Evolutionary conservation across 2,797 vertebrate genomes (phyloP).

Genomic region (Australoheros facetus): DNA sequence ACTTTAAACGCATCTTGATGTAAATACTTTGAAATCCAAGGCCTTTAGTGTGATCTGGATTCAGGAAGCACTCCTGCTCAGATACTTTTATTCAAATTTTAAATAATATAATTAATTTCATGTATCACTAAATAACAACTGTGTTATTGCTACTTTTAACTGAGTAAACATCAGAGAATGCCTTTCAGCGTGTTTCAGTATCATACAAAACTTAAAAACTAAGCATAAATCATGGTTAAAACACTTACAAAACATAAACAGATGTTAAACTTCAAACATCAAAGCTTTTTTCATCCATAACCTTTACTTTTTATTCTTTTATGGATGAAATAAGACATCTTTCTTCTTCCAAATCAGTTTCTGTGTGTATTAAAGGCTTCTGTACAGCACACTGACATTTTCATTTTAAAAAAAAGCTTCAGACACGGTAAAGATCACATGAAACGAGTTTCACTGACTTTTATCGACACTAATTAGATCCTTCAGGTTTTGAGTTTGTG

Average conservation of each 20-base stretch:
- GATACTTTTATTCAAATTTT: too few relatives aligned
- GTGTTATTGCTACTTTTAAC: neutral
- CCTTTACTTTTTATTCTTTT: neutral
- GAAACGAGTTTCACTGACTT: conserved; percentile 34
- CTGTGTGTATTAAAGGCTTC: neutral
- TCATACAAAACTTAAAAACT: neutral
- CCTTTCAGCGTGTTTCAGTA: neutral
- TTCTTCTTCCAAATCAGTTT: neutral
- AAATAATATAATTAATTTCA: neutral
- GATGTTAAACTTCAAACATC: neutral
- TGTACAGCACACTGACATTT: neutral
- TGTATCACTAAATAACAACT: neutral
- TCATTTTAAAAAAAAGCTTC: neutral
- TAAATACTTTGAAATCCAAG: neutral
- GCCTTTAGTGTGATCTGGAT: too few relatives aligned
- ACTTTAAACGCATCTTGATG: neutral
- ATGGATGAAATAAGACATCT: neutral
- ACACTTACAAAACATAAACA: neutral
- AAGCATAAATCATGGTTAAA: neutral
- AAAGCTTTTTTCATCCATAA: neutral
- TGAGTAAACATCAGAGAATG: neutral
- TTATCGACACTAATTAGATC: conserved; percentile 49
- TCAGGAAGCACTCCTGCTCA: too few relatives aligned
- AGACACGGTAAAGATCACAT: conserved; percentile 40
- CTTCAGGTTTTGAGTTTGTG: conserved; percentile 42